phyloP scores from a whole-genome alignment of 2,113 vertebrate species.

The Tylochromis polylepis region DNA sequence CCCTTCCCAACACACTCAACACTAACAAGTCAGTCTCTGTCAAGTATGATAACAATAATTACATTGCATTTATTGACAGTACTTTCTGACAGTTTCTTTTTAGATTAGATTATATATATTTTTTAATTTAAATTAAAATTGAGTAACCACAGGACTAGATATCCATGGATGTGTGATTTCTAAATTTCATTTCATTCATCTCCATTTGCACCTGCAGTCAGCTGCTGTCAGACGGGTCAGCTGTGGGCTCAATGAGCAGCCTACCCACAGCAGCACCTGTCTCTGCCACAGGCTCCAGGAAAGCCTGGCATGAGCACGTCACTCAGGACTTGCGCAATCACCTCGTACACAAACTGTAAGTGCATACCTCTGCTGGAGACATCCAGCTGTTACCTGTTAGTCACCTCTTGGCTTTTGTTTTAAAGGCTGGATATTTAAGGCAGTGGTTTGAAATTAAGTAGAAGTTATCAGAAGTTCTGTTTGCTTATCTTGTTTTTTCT shows the following conservation, averaged over 20 bases:
- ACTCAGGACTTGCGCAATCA: conserved; percentile 99
- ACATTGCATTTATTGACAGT: not conserved
- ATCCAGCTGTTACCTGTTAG: not conserved
- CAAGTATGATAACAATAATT: not conserved
- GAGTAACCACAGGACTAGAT: not conserved
- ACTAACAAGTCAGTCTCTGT: conserved; percentile 83
- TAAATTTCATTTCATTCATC: no score
- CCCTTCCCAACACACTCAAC: conserved; percentile 85
- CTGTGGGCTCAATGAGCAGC: conserved; percentile 82
- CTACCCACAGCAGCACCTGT: conserved; percentile 89
- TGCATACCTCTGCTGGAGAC: not conserved
- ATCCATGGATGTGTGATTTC: not conserved
- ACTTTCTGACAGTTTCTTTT: not conserved
- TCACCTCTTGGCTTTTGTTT: not conserved
- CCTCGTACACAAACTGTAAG: conserved; percentile 97
- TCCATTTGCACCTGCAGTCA: conserved; percentile 71
- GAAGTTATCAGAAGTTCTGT: not conserved
- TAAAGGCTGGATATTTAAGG: not conserved
- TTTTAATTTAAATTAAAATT: not conserved
- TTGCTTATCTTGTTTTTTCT: not conserved
- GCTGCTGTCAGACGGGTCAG: conserved; percentile 84
- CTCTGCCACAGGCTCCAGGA: conserved; percentile 87
- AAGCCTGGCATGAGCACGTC: conserved; percentile 97
- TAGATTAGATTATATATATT: not conserved
- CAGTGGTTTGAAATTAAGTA: not conserved